A percentile compares a stretch with the other conserved stretches of the same genome.
These are phyloP conservation scores for Parapsyche elsis DNA, from an alignment of 1,140 invertebrate species.

Conservation along the genomic window DNA sequence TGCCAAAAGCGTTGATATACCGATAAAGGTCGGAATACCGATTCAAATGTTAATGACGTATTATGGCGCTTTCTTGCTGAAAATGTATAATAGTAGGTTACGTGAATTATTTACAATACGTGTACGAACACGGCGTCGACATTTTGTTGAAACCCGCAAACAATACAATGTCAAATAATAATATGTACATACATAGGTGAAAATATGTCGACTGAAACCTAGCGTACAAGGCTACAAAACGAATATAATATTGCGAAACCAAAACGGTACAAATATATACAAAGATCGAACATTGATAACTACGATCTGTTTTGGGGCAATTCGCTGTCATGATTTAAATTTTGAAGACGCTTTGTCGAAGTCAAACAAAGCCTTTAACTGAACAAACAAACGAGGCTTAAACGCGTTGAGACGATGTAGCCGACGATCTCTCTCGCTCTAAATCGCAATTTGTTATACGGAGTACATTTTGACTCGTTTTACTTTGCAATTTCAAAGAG, in stretches of 20 bases:
- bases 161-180: too few species aligned
- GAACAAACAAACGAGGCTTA: slow-evolving; percentile 14
- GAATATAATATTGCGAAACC: background rate
- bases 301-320: background rate
- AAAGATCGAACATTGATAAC: background rate
- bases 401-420: background rate
- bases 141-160: too few species aligned
- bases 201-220: too few species aligned
- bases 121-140: too few species aligned
- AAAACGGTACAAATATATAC: background rate
- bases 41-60: slow-evolving; percentile 27
- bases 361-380: slow-evolving; percentile 1
- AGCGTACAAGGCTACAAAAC: too few species aligned
- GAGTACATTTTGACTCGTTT: background rate
- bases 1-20: slow-evolving; percentile 21
- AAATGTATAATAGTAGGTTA: background rate
- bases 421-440: background rate
- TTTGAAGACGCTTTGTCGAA: background rate
- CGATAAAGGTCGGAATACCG: slow-evolving; percentile 26
- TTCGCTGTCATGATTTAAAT: background rate
- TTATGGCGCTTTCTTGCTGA: background rate
- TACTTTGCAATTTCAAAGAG: too few species aligned
- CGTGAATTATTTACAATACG: too few species aligned
- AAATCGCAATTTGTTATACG: background rate
- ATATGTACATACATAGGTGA: background rate